Conservation (phyloP, 2,797 vertebrate genomes). For the Coreius guichenoti region DNA sequence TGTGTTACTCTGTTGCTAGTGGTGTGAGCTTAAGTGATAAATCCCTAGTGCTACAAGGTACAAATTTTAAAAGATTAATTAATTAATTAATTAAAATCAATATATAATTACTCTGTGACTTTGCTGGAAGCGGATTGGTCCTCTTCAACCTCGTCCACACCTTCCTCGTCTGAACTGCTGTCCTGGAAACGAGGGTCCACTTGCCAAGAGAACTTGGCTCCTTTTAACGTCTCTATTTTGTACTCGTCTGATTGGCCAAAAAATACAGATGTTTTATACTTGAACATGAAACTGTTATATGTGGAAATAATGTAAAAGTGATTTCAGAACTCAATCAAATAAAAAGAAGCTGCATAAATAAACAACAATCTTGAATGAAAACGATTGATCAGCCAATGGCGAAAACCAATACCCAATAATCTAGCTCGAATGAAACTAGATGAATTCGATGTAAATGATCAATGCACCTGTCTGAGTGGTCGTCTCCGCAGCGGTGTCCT, state of each 20-base stretch:
- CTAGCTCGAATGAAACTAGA: not conserved
- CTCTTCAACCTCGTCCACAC: slow-evolving; percentile 71
- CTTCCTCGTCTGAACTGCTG: slow-evolving; percentile 90
- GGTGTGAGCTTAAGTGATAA: not conserved
- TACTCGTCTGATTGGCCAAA: slow-evolving; percentile 77
- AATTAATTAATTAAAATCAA: not conserved
- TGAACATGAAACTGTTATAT: not conserved
- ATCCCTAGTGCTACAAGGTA: not conserved
- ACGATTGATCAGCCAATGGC: not conserved
- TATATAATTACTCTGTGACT: slow-evolving; percentile 64
- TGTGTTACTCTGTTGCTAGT: too few relatives aligned
- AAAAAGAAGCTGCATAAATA: not conserved
- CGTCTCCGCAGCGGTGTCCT: slow-evolving; percentile 54
- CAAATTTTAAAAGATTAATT: not conserved
- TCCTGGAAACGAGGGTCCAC: slow-evolving; percentile 86
- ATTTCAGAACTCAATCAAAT: not conserved
- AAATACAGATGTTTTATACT: not conserved
- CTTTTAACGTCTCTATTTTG: slow-evolving; percentile 75
- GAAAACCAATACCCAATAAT: not conserved
- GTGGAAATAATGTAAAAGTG: not conserved
- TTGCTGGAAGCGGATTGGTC: slow-evolving; percentile 43
- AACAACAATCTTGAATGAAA: not conserved
- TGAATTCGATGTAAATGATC: not conserved
- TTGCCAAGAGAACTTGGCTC: slow-evolving; percentile 82
- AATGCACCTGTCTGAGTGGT: slow-evolving; percentile 75